A percentile compares a stretch with the other conserved stretches of the same genome.
Evolutionary conservation across 1,140 invertebrate species (phyloP).

Genomic region (Monomorium pharaonis): DNA sequence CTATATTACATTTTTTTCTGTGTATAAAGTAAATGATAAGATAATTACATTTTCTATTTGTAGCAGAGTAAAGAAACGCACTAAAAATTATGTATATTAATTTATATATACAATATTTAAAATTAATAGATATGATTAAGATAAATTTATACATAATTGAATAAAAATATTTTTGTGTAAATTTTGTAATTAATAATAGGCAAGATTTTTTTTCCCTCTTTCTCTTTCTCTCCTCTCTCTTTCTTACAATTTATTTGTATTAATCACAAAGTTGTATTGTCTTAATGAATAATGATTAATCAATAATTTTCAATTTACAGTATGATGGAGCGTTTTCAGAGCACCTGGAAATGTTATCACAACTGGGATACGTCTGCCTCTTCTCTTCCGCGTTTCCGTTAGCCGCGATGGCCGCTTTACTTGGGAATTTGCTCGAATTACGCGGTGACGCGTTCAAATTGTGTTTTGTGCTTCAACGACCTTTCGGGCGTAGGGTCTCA

Average conservation of each 20-base stretch:
- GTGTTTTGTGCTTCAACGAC: constrained; percentile 96
- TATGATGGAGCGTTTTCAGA: constrained; percentile 98
- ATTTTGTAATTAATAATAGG: not conserved
- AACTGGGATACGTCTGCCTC: constrained; percentile 98
- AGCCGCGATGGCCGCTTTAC: constrained; percentile 95
- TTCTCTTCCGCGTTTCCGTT: constrained; percentile 98
- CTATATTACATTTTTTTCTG: too few relatives aligned
- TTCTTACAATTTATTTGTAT: too few relatives aligned
- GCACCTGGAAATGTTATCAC: constrained; percentile 98
- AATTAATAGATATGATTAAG: not conserved
- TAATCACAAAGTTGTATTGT: not conserved
- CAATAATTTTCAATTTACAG: constrained; percentile 85
- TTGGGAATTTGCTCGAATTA: constrained; percentile 98
- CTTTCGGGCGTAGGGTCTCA: constrained; percentile 95
- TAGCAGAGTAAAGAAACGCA: not conserved
- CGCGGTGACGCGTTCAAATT: constrained; percentile 98
- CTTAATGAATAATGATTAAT: not conserved
- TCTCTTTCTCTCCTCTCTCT: too few relatives aligned
- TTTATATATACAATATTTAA: too few relatives aligned
- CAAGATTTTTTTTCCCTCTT: too few relatives aligned
- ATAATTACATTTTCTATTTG: not conserved
- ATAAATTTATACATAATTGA: not conserved
- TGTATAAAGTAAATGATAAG: not conserved
- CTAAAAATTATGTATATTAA: not conserved
- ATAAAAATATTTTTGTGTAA: not conserved